Evolutionary conservation across 2,888 invertebrate species (phyloP), one percentile per base, ranked within the genome.

Genomic region (Cheilosia urbana): DNA sequence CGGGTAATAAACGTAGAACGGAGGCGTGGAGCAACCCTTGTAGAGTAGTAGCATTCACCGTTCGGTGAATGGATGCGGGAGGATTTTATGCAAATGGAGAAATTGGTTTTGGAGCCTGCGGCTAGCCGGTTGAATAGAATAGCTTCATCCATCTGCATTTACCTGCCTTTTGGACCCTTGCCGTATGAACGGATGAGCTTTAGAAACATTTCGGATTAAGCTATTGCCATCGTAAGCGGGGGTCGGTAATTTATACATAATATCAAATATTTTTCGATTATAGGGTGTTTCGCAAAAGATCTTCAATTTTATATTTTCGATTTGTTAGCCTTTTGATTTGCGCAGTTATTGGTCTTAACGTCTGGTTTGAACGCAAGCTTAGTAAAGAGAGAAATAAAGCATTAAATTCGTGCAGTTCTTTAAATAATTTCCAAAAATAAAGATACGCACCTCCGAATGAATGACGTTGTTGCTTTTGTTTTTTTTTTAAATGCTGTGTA

Each of bases 11-110:
- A 81, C 72, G 57, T 76, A 51, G 53, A 75, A 45, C 62, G 71
- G 62, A 72, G 72, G 85, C 72, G 63, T 77, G 81, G 76, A 85
- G 68, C 85, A 85, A 85, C 85, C 85, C 85, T 85, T 81, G 63
- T 68, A 81, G 57, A 81, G 37, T 27, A 45, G 57, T 5, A 27
- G 6, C 6, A 27, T 27, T 27, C 27, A 4, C 27, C 37, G 63
- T 62, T 75, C 34, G 37, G 42, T 19, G n/a, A 42, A 37, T 19
- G 55, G 40, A 21, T 63, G 42, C 45, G 76, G 40, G 55, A 55
- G 62, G 55, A 68, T 76, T 68, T 71, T 77, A 68, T 68, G 71
- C 58, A 69, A 85, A 79, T 47, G 57, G 73, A 80, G 84, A 66
- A 81, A 81, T 81, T 81, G 85, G 66, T 72, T 85, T 81, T 45